These are phyloP conservation scores for Chaenocephalus aceratus DNA, from an alignment of 2,113 vertebrate genomes.

Conservation along the genomic window DNA sequence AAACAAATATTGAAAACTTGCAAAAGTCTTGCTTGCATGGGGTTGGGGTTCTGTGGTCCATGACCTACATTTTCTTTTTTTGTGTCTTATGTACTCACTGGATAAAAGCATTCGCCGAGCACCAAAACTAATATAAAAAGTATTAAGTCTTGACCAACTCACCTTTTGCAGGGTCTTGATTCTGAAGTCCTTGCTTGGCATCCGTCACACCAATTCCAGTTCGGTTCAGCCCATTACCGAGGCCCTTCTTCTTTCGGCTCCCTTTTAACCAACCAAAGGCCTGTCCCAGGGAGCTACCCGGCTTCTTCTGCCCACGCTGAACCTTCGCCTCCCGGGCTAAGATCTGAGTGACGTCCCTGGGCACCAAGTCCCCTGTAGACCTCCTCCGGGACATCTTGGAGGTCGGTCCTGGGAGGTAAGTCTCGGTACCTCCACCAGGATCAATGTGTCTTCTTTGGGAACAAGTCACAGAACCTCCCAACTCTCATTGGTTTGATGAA, in stretches of 20 bases:
- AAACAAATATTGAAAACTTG: neutral
- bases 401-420: slow-evolving; percentile 47
- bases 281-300: slow-evolving; percentile 85
- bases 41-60: too few species aligned
- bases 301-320: slow-evolving; percentile 80
- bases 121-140: neutral
- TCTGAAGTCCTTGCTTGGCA: slow-evolving; percentile 56
- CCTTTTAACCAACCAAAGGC: slow-evolving; percentile 91
- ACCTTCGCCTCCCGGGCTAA: slow-evolving; percentile 79
- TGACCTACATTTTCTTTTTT: neutral
- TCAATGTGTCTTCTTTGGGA: neutral
- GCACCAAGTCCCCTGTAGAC: slow-evolving; percentile 83
- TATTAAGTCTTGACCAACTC: slow-evolving; percentile 19
- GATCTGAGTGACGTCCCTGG: slow-evolving; percentile 86
- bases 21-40: neutral
- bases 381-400: slow-evolving; percentile 83
- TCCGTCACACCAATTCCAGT: slow-evolving; percentile 53
- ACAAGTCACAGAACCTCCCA: slow-evolving; percentile 9
- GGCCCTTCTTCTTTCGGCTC: slow-evolving; percentile 82
- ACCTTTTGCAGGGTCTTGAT: slow-evolving; percentile 76
- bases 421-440: neutral
- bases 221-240: slow-evolving; percentile 71
- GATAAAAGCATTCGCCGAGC: neutral
- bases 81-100: neutral
- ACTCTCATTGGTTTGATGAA: slow-evolving; percentile 28